Base-by-base conservation (phyloP, 2,888 invertebrate species). In the Stegana nigrithorax region DNA sequence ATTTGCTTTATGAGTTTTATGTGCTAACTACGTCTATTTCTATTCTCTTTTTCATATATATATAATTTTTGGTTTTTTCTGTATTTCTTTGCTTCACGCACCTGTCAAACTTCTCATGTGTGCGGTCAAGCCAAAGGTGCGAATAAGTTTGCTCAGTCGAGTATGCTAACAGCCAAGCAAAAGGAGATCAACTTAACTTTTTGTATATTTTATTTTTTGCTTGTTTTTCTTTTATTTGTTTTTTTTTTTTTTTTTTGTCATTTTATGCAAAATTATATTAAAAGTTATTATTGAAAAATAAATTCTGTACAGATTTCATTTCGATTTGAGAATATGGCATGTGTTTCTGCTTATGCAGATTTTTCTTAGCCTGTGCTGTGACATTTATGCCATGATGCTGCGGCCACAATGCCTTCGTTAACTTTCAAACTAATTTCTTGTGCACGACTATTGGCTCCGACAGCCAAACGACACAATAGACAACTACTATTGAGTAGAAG, bases 401-500 rank as follows among this genome's bases (percentile, higher is more conserved):
- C 42, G 6, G 6, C n/a, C 2, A 42, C 42, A 42, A 42, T 42
- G 42, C 8, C 42, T 42, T 42, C 12, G 42, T 42, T 42, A 42
- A 42, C 42, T 42, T 42, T 42, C 25, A 47, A 25, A 47, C 47
- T 47, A 47, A 47, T 47, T 47, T n/a, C 21, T 68, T 73, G 70
- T 73, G 76, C 71, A 60, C 23, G 76, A n/a, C 73, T 60, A 72
- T 73, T 73, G 47, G 59, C 27, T 64, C 64, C 57, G 32, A 45
- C 70, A 78, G n/a, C n/a, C n/a, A n/a, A n/a, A n/a, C n/a, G n/a
- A n/a, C n/a, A 80, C 81, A 75, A 80, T 80, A 70, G 73, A 61
- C 75, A 75, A 75, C 79, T 78, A 76, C n/a, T n/a, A n/a, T n/a
- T n/a, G n/a, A n/a, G n/a, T n/a, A n/a, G n/a, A 2, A 2, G n/a